Base-by-base conservation (phyloP, 2,113 vertebrate genomes). In the Scomber scombrus region DNA sequence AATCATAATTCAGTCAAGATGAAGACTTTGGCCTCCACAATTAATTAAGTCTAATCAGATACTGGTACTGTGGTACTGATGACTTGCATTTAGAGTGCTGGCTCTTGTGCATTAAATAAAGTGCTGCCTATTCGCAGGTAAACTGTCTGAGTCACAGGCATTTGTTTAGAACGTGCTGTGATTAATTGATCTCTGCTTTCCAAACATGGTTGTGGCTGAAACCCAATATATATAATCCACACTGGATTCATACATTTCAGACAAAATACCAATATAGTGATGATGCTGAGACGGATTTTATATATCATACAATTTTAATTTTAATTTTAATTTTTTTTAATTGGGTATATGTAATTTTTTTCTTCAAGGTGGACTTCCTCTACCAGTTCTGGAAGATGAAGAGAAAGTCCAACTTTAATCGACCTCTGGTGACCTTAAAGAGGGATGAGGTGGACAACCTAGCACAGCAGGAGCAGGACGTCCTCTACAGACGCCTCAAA, bases 351-450 rank as follows among this genome's bases (percentile, higher is more conserved):
- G 9, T 13, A 18, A 16, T 13, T 50, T 13, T 45, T 69, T 23
- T 16, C 16, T 18, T 70, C 0, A 9, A 97, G 82, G 97, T 99
- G 62, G 98, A 99, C 88, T 99, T 98, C 90, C 93, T 99, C 82
- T 99, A 97, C 88, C 97, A 99, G 90, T 99, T 97, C 95, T 99
- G 98, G 98, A 99, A 99, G 85, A 88, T 99, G 81, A 97, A 98
- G 90, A 95, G 98, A 89, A 98, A 97, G 95, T 93, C 96, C 50
- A 98, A 98, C 65, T 96, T 94, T 79, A 99, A 99, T 93, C 96
- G 95, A 55, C 97, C 98, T 0, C 95, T 99, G 82, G 93, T 99
- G 91, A 95, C 94, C 19, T 95, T 96, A 85, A 98, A 98, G 94
- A 96, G 96, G 0, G 97, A 99, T 1, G 97, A 98, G 89, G 97